Evolutionary conservation across 92 coral and sea anemone species (phyloP), one percentile per base, ranked within the genome.

Genomic region (Porites divaricata): DNA sequence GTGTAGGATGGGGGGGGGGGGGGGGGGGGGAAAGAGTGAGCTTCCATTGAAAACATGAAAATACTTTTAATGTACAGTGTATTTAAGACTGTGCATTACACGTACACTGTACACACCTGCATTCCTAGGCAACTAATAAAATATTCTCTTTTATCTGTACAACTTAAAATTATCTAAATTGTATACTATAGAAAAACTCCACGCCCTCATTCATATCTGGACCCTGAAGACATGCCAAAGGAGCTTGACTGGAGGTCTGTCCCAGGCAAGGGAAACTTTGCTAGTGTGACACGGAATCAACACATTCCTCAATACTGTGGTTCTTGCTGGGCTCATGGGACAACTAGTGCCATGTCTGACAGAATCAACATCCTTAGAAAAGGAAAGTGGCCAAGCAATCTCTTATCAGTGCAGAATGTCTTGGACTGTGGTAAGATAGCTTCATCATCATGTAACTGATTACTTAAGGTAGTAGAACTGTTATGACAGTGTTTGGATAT

Each of bases 241-340:
- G 69, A 91, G 57, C 88, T 76, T 82, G 99, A 97, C 83, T 97
- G 99, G 99, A 89, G 98, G 62, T 80, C 91, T 78, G 83, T 89
- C 10, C 84, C 89, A 80, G 95, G 91, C 13, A 86, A 82, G 41
- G 79, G 78, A 16, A 96, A 94, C 95, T 94, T 70, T 92, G 99
- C 92, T 20, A 96, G 99, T 78, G 95, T 90, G 45, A 90, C 97
- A 45, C 95, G 99, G 20, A 97, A 97, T 79, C 99, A 97, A 69
- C 99, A 97, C 76, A 91, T 96, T 57, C 99, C 99, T 80, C 99
- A 95, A 81, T 97, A 97, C 67, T 97, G 99, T 76, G 99, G 99
- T 59, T 97, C 99, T 1, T 97, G 99, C 67, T 97, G 98, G 99
- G 99, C 99, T 16, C 88, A 88, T 80, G 99, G 99, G 6, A 97